Percentiles rank a stretch among this genome's conserved stretches.
Conservation (phyloP, 2,113 vertebrate species). For the Odontesthes bonariensis region DNA sequence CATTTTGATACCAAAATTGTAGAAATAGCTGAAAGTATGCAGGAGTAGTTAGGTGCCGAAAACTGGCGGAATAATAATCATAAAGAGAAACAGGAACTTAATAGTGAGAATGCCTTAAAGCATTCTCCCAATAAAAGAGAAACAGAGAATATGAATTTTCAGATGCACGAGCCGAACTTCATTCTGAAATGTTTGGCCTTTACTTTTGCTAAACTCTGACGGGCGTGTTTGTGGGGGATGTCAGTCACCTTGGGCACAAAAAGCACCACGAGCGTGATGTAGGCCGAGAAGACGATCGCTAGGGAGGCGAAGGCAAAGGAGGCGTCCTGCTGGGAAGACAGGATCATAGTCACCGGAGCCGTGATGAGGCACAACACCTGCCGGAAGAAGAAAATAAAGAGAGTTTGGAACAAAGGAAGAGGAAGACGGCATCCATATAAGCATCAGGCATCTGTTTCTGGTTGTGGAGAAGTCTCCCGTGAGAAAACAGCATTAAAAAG, state of each 20-base stretch:
- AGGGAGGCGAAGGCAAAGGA: constrained; percentile 94
- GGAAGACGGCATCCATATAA: constrained; percentile 56
- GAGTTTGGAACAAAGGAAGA: constrained; percentile 1
- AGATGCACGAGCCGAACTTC: constrained; percentile 5
- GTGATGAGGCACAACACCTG: constrained; percentile 97
- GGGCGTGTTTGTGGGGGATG: neutral
- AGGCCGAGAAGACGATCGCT: constrained; percentile 94
- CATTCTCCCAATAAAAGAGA: too few relatives aligned
- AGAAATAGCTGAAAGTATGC: too few relatives aligned
- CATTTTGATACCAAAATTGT: too few relatives aligned
- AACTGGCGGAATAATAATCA: too few relatives aligned
- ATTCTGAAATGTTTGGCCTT: constrained; percentile 25
- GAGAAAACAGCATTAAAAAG: constrained; percentile 73
- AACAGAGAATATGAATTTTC: too few relatives aligned
- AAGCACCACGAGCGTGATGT: constrained; percentile 95
- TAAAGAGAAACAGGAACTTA: too few relatives aligned
- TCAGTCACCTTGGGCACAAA: constrained; percentile 92
- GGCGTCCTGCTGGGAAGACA: constrained; percentile 94
- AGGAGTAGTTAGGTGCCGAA: too few relatives aligned
- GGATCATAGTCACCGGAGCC: constrained; percentile 95
- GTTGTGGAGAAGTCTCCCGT: constrained; percentile 55
- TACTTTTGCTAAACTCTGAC: neutral
- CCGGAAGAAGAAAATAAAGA: constrained; percentile 12
- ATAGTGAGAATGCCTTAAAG: too few relatives aligned
- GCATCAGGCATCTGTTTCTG: constrained; percentile 66